These are phyloP conservation scores for Centropyge bicolor DNA, from an alignment of 2,797 vertebrate species.

Conservation along the genomic window DNA sequence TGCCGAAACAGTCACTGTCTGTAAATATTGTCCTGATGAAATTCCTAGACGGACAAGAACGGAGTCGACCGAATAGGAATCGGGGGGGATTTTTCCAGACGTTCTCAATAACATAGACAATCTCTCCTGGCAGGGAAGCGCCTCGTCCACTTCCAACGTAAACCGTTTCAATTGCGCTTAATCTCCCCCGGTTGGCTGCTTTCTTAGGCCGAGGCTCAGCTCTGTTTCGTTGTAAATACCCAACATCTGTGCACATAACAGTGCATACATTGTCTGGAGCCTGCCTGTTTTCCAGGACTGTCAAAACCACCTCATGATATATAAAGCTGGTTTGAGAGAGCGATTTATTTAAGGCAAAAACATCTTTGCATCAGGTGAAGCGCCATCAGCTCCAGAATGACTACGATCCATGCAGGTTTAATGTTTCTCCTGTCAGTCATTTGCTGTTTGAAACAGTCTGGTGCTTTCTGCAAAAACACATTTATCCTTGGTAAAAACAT, in stretches of 20 bases:
- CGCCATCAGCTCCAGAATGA: neutral
- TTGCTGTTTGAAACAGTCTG: constrained; percentile 67
- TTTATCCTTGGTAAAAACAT: constrained; percentile 52
- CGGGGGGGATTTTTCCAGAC: constrained; percentile 83
- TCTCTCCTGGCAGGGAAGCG: constrained; percentile 75
- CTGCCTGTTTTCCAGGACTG: constrained; percentile 56
- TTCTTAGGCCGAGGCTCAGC: constrained; percentile 39
- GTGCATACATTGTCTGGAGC: constrained; percentile 45
- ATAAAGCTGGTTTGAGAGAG: constrained; percentile 20
- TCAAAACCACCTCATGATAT: constrained; percentile 36
- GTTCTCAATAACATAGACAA: constrained; percentile 82
- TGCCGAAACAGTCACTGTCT: constrained; percentile 50
- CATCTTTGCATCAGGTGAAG: constrained; percentile 46
- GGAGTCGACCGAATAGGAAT: constrained; percentile 52
- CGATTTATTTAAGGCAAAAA: constrained; percentile 21
- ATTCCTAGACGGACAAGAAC: constrained; percentile 73
- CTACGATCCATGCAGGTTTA: neutral
- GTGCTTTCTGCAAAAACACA: constrained; percentile 51
- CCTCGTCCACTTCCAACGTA: constrained; percentile 65
- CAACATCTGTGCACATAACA: constrained; percentile 65
- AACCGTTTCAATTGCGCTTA: constrained; percentile 70
- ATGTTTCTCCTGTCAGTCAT: constrained; percentile 4
- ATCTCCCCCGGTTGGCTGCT: constrained; percentile 49
- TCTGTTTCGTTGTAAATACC: constrained; percentile 44
- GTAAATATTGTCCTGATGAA: constrained; percentile 74